Base-by-base conservation (phyloP, 2,113 vertebrate genomes). In the Ammodramus savannarum region DNA sequence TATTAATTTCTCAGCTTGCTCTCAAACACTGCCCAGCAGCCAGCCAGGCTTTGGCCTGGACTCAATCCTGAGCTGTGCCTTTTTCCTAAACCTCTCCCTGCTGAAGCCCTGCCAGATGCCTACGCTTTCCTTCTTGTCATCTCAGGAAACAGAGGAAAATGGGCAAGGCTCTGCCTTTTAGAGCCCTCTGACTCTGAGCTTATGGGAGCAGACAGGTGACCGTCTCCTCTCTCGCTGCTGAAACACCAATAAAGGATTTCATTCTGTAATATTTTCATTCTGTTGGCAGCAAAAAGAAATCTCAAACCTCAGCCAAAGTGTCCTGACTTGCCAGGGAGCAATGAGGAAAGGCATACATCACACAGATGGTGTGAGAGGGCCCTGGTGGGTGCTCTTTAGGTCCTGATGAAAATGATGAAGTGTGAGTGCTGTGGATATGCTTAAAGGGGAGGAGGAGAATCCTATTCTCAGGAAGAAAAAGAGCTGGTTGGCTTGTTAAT, bases 31-130 rank as follows among this genome's bases (percentile, higher is more conserved):
- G 75, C 91, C 87, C 83, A 85, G 79, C 67, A 76, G 51, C 57
- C 86, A 49, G 71, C 17, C 91, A 84, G 89, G 90, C 55, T 84
- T 89, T 77, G 87, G 94, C 95, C 71, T 41, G 67, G 43, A 88
- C 38, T 85, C 93, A 87, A 76, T 68, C 85, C 80, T 52, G 73
- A 94, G 75, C 63, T 84, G 39, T 52, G 68, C 29, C 91, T 93
- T 92, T 92, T 93, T 86, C 95, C 92, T 68, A 81, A 93, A 74
- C 59, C 90, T 90, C 94, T 81, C 67, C 57, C 36, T 55, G 63
- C 75, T 91, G 94, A 93, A 90, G 85, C 2, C 1, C 52, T 80
- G 90, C 87, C 96, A 96, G 75, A 67, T 62, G 73, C 92, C 90
- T 65, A 67, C 7, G 1, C 59, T 87, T 63, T 74, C 66, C 74